phyloP scores from a whole-genome alignment of 2,797 vertebrate species.

The Pseudochirops cupreus region DNA sequence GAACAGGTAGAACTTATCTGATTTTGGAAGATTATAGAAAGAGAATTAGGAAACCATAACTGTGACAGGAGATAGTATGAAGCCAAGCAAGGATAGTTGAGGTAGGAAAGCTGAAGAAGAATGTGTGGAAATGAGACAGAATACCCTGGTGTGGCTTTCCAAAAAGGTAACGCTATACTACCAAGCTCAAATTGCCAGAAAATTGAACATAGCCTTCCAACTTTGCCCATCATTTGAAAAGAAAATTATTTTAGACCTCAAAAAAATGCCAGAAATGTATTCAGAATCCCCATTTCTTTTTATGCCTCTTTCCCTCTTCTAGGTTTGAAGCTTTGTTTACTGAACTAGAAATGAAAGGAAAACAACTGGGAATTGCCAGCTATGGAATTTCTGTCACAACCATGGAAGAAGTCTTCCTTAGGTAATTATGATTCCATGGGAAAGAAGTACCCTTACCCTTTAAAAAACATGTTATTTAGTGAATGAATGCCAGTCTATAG shows the following conservation, averaged over 20 bases:
- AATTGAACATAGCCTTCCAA: background rate
- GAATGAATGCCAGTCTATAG: background rate
- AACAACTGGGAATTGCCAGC: conserved; percentile 94
- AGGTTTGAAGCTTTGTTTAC: conserved; percentile 96
- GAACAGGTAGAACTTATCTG: no score
- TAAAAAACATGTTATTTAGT: background rate
- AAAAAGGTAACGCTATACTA: no score
- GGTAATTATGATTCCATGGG: conserved; percentile 80
- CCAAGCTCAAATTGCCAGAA: no score
- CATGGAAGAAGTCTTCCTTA: conserved; percentile 98
- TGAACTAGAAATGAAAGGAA: conserved; percentile 93
- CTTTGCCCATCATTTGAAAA: background rate
- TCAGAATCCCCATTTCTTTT: background rate
- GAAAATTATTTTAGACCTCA: conserved; percentile 28
- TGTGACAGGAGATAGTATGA: no score
- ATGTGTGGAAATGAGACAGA: no score
- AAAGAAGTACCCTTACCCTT: background rate
- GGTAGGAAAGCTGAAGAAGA: no score
- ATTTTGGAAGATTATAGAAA: no score
- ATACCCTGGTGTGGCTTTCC: no score
- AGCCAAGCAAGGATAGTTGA: no score
- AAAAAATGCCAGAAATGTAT: background rate
- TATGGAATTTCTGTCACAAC: conserved; percentile 96
- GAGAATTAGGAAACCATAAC: no score
- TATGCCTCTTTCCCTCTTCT: conserved; percentile 9